phyloP scores from a whole-genome alignment of 2,888 invertebrate species.

The Archaeoteleia sp. region DNA sequence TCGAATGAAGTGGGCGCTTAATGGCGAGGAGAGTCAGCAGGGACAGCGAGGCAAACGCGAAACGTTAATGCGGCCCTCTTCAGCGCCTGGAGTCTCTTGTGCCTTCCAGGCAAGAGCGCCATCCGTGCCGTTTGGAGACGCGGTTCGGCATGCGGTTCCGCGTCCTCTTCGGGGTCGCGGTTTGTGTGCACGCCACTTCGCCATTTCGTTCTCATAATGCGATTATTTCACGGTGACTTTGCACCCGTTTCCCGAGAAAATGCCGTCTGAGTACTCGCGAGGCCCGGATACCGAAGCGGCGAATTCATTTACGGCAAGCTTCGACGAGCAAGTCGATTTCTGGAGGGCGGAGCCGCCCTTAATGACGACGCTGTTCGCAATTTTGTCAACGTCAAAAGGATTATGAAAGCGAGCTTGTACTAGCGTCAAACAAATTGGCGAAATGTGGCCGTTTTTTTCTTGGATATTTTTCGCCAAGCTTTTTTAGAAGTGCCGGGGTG shows the following conservation, averaged over 20 bases:
- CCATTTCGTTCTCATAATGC: slow-evolving; percentile 43
- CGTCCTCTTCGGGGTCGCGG: slow-evolving; percentile 21
- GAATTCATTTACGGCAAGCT: slow-evolving; percentile 1
- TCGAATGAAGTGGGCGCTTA: slow-evolving; percentile 53
- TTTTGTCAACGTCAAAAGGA: slow-evolving; percentile 1
- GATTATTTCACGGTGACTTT: slow-evolving; percentile 54
- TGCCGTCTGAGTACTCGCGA: slow-evolving; percentile 14
- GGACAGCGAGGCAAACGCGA: slow-evolving; percentile 42
- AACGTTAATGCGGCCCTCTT: slow-evolving; percentile 50
- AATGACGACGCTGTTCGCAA: too few species aligned
- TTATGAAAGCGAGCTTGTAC: too few species aligned
- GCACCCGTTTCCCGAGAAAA: slow-evolving; percentile 29
- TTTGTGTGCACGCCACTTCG: slow-evolving; percentile 47
- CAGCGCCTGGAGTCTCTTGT: slow-evolving; percentile 37
- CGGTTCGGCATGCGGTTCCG: too few species aligned
- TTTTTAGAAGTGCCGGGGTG: too few species aligned
- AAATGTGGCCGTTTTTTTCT: too few species aligned
- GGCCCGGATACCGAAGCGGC: not conserved
- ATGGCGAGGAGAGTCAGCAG: slow-evolving; percentile 8
- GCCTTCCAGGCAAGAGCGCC: too few species aligned
- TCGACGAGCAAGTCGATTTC: not conserved
- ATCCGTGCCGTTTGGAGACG: too few species aligned
- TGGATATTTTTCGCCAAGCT: too few species aligned
- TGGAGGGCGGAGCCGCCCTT: too few species aligned
- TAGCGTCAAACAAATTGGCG: too few species aligned